Percentiles rank a stretch among this genome's conserved stretches.
These are phyloP conservation scores for Vulpes lagopus DNA, from an alignment of 2,113 vertebrate genomes.

Conservation along the genomic window DNA sequence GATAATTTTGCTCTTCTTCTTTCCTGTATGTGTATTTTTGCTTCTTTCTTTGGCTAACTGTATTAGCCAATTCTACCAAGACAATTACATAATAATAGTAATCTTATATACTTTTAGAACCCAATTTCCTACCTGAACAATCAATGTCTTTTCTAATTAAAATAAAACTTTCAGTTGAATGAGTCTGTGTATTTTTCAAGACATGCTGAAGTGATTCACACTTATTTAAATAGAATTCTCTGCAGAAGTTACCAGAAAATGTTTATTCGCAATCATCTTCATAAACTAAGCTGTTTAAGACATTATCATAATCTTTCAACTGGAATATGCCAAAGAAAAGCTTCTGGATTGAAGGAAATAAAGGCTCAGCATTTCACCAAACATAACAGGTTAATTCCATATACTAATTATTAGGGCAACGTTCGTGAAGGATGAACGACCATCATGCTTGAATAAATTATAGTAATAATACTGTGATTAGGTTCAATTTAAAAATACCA, in stretches of 20 bases:
- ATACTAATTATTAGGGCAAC: background rate
- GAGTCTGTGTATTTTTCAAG: background rate
- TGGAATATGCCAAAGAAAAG: background rate
- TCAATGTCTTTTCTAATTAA: background rate
- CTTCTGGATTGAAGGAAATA: background rate
- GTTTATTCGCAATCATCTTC: background rate
- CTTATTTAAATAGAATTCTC: constrained; percentile 25
- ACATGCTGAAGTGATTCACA: background rate
- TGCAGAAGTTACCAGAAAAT: background rate
- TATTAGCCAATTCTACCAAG: background rate
- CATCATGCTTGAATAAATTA: background rate
- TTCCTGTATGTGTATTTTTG: background rate
- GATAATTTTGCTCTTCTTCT: constrained; percentile 4
- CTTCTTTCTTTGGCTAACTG: constrained; percentile 29
- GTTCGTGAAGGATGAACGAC: constrained; percentile 36
- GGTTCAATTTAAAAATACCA: constrained; percentile 45
- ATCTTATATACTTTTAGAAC: background rate
- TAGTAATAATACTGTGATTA: background rate
- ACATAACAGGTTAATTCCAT: constrained; percentile 6
- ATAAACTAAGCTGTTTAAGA: constrained; percentile 25
- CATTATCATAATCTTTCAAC: background rate
- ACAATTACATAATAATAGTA: constrained; percentile 14
- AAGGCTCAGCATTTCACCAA: background rate
- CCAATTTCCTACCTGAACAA: background rate
- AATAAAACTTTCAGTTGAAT: constrained; percentile 32